Evolutionary conservation across 1,140 invertebrate species (phyloP).

Genomic region (Apocrypta bakeri): DNA sequence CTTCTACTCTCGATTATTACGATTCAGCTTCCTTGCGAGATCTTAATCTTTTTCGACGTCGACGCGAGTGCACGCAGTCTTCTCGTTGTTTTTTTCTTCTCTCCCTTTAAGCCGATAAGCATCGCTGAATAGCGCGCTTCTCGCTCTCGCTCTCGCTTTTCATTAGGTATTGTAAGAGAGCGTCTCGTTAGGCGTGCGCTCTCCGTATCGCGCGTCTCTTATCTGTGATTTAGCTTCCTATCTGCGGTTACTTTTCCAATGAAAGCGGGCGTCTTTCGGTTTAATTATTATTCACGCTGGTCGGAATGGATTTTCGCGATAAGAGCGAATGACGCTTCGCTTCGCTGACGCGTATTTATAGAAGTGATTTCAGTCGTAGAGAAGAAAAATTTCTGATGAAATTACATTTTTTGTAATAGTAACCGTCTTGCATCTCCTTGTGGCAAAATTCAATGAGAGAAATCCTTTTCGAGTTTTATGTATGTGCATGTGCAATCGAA

Average conservation of each 20-base stretch:
- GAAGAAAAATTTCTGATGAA: too few species aligned
- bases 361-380: too few species aligned
- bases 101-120: neutral
- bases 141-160: neutral
- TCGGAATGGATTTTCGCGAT: too few species aligned
- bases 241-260: neutral
- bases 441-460: too few species aligned
- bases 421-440: too few species aligned
- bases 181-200: neutral
- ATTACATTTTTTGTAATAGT: too few species aligned
- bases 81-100: neutral
- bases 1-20: constrained; percentile 24
- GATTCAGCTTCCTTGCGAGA: constrained; percentile 6
- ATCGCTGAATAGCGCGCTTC: neutral
- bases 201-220: too few species aligned
- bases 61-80: too few species aligned
- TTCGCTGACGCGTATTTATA: too few species aligned
- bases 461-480: too few species aligned
- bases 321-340: too few species aligned
- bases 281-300: neutral
- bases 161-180: neutral
- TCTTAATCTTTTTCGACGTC: neutral
- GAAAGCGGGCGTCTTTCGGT: neutral
- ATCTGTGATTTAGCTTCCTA: neutral
- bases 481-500: neutral